These are phyloP conservation scores for Sebastes schlegelii DNA, from an alignment of 2,113 vertebrate genomes.

Conservation along the genomic window DNA sequence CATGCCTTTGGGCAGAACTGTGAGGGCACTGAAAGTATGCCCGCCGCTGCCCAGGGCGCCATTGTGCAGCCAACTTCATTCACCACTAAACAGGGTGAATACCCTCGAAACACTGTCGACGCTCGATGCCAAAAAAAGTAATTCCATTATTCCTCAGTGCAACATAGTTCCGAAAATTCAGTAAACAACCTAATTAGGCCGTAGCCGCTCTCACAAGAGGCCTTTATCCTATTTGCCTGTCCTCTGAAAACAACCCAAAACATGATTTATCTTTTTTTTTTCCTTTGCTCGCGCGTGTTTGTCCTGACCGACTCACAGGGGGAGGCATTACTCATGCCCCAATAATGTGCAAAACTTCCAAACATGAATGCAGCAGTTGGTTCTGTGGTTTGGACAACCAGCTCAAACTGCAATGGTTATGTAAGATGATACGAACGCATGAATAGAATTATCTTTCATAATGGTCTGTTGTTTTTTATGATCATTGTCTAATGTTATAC, in stretches of 20 bases:
- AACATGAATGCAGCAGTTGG: background rate
- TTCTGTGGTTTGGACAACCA: background rate
- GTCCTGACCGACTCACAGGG: conserved; percentile 26
- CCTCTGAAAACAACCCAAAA: conserved; percentile 54
- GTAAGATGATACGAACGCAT: background rate
- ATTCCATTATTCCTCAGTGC: conserved; percentile 53
- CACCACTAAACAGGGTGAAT: conserved; percentile 35
- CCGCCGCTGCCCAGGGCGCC: conserved; percentile 15
- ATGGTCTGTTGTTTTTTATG: background rate
- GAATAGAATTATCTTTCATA: background rate
- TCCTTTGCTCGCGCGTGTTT: background rate
- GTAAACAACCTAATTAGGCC: conserved; percentile 66
- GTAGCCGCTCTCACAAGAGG: conserved; percentile 48
- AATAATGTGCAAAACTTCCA: conserved; percentile 31
- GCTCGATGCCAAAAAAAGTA: conserved; percentile 51
- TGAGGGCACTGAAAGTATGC: conserved; percentile 27
- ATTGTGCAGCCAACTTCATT: conserved; percentile 47
- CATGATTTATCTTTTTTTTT: conserved; percentile 41
- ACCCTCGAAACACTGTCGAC: conserved; percentile 20
- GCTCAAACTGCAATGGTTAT: background rate
- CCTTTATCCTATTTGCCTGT: conserved; percentile 59
- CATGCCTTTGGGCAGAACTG: conserved; percentile 34
- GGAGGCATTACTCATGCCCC: conserved; percentile 38
- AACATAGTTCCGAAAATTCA: conserved; percentile 46
- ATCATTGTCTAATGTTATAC: conserved; percentile 11